Conservation (phyloP, 2,888 invertebrate species). For the Disparrhopalites patrizii region DNA sequence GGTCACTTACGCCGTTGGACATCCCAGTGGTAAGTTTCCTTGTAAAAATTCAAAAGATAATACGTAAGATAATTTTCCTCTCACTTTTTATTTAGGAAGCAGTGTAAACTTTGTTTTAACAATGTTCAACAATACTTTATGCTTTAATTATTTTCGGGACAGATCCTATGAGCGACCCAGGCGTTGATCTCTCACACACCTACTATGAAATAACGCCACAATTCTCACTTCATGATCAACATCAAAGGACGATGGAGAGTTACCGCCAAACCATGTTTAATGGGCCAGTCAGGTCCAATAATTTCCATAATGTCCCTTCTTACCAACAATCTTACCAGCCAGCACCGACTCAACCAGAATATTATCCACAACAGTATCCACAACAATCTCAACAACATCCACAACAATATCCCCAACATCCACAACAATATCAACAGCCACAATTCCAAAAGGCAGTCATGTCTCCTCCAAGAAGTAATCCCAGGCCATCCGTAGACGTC, state of each 20-base stretch:
- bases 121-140: not conserved
- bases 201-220: not conserved
- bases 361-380: not conserved
- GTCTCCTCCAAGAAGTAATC: not conserved
- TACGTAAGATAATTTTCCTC: not conserved
- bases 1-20: constrained; percentile 14
- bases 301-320: not conserved
- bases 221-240: not conserved
- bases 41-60: not conserved
- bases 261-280: not conserved
- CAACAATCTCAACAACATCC: not conserved
- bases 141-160: no score
- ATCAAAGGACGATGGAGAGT: not conserved
- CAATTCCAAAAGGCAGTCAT: not conserved
- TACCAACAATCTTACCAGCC: not conserved
- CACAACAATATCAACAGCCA: not conserved
- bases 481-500: not conserved
- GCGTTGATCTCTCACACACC: not conserved
- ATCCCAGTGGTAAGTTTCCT: not conserved
- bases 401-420: not conserved
- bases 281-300: no score
- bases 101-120: not conserved
- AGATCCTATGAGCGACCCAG: no score
- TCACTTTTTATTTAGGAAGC: no score
- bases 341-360: not conserved